Conservation (phyloP, 2,888 invertebrate genomes). For the Fabriciana adippe region DNA sequence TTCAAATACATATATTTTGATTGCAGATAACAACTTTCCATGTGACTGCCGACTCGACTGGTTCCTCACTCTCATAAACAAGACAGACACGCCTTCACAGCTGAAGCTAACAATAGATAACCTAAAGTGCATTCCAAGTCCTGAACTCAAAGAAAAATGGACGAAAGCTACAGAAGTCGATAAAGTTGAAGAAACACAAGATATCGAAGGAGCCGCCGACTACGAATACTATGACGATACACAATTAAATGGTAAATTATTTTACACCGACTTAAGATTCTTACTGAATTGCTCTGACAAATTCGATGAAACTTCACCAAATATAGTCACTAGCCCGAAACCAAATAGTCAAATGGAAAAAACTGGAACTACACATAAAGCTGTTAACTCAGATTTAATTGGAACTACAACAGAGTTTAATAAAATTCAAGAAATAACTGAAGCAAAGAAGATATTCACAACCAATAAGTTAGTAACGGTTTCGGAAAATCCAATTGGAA, state of each 20-base stretch:
- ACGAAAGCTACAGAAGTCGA: slow-evolving; percentile 45
- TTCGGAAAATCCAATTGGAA: slow-evolving; percentile 66
- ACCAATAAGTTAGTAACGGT: slow-evolving; percentile 71
- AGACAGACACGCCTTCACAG: slow-evolving; percentile 56
- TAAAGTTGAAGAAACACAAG: slow-evolving; percentile 50
- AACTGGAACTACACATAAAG: slow-evolving; percentile 27
- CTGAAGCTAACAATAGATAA: slow-evolving; percentile 64
- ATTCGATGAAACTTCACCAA: slow-evolving; percentile 28
- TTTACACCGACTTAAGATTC: slow-evolving; percentile 67
- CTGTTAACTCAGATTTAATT: slow-evolving; percentile 15
- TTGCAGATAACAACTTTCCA: slow-evolving; percentile 67
- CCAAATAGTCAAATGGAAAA: slow-evolving; percentile 16
- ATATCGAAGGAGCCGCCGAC: slow-evolving; percentile 42
- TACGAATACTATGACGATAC: slow-evolving; percentile 75
- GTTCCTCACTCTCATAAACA: slow-evolving; percentile 64
- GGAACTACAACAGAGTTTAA: slow-evolving; percentile 11
- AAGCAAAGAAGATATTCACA: slow-evolving; percentile 52
- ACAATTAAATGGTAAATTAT: slow-evolving; percentile 70
- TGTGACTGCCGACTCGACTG: slow-evolving; percentile 72
- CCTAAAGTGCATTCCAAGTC: slow-evolving; percentile 65
- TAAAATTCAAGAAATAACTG: slow-evolving; percentile 25
- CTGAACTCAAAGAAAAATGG: slow-evolving; percentile 59
- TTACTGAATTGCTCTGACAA: slow-evolving; percentile 58
- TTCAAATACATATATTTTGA: slow-evolving; percentile 3
- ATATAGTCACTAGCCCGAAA: slow-evolving; percentile 29